Conservation (phyloP, 2,797 vertebrate species). For the Pseudochromis fuscus region DNA sequence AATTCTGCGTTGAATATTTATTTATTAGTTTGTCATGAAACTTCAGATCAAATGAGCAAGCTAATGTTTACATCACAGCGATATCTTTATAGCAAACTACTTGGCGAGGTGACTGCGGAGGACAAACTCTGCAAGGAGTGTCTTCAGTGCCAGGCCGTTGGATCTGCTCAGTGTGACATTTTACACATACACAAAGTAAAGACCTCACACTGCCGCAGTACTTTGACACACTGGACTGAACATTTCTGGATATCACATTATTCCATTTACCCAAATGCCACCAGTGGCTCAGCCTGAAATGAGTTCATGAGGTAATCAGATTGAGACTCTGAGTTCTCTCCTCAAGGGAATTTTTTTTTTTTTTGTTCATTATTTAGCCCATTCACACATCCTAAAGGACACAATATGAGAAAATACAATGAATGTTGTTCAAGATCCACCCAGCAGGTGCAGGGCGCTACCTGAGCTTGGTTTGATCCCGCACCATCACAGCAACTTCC, state of each 20-base stretch:
- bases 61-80: slow-evolving; percentile 47
- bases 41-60: slow-evolving; percentile 46
- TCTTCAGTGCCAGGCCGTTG: slow-evolving; percentile 8
- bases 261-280: slow-evolving; percentile 69
- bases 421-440: slow-evolving; percentile 51
- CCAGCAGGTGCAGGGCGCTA: slow-evolving; percentile 59
- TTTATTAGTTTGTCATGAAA: slow-evolving; percentile 46
- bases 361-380: slow-evolving; percentile 4
- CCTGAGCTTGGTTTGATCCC: slow-evolving; percentile 61
- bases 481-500: slow-evolving; percentile 51
- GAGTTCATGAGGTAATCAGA: slow-evolving; percentile 78
- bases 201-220: slow-evolving; percentile 6
- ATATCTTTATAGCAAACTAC: slow-evolving; percentile 29
- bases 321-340: slow-evolving; percentile 59
- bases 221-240: slow-evolving; percentile 47
- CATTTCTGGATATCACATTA: slow-evolving; percentile 60
- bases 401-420: slow-evolving; percentile 58
- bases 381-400: slow-evolving; percentile 27
- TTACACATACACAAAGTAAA: slow-evolving; percentile 41
- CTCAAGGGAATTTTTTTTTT: slow-evolving; percentile 51
- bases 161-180: slow-evolving; percentile 38
- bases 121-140: neutral
- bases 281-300: slow-evolving; percentile 68
- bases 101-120: neutral
- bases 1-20: slow-evolving; percentile 36